Evolutionary conservation across 2,113 vertebrate genomes (phyloP).

Genomic region (Leucoraja erinaceus): DNA sequence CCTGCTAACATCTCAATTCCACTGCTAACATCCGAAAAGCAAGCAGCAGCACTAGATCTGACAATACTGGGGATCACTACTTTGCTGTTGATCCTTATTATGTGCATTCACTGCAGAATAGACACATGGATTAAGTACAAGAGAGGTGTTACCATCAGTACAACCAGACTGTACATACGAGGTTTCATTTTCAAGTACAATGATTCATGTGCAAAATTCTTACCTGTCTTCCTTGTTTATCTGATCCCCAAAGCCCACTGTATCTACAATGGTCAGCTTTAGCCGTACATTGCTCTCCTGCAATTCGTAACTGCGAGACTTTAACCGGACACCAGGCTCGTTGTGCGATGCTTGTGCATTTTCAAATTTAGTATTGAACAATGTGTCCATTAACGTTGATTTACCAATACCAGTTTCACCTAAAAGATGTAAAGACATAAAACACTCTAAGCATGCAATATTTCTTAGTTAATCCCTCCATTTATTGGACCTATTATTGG

Average conservation of each 20-base stretch:
- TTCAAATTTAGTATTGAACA: slow-evolving; percentile 76
- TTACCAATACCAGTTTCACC: slow-evolving; percentile 72
- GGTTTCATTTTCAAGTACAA: background rate
- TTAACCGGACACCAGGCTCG: slow-evolving; percentile 67
- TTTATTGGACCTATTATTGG: background rate
- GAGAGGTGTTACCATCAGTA: background rate
- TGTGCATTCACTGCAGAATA: background rate
- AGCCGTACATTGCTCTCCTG: slow-evolving; percentile 72
- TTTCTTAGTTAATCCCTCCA: background rate
- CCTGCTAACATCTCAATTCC: background rate
- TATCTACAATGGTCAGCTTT: slow-evolving; percentile 71
- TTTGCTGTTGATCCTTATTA: background rate
- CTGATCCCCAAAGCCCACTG: slow-evolving; percentile 69
- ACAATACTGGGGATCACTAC: no score
- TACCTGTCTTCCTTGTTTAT: slow-evolving; percentile 78
- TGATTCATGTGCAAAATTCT: background rate
- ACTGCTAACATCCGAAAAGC: background rate
- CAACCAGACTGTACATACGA: background rate
- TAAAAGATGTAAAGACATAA: slow-evolving; percentile 43
- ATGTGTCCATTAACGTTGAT: slow-evolving; percentile 70
- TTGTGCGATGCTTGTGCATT: slow-evolving; percentile 68
- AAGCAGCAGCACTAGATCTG: background rate
- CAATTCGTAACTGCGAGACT: slow-evolving; percentile 71
- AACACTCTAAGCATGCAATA: accelerated
- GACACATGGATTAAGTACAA: background rate